These are phyloP conservation scores for Urechis unicinctus DNA, from an alignment of 2,888 invertebrate species.

Conservation along the genomic window DNA sequence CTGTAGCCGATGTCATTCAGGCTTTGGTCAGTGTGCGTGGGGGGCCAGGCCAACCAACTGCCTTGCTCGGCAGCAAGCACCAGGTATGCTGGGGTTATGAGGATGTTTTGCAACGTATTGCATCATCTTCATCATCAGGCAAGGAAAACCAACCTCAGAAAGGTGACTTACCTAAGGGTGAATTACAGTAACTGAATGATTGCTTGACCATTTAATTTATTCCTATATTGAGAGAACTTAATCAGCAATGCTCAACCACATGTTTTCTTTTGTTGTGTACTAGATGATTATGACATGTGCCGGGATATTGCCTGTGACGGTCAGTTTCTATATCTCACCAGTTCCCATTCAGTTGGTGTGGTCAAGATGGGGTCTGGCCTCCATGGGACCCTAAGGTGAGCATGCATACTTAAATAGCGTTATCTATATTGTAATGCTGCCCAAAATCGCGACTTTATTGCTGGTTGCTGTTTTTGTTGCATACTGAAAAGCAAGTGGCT, in stretches of 20 bases:
- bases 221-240: background rate
- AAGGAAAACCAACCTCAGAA: too few species aligned
- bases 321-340: constrained; percentile 44
- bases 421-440: too few species aligned
- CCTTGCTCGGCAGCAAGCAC: constrained; percentile 27
- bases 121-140: too few species aligned
- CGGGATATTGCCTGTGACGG: constrained; percentile 45
- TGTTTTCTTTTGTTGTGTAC: too few species aligned
- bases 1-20: constrained; percentile 35
- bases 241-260: too few species aligned
- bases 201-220: background rate
- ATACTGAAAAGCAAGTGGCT: too few species aligned
- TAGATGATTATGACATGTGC: constrained; percentile 34
- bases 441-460: too few species aligned
- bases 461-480: too few species aligned
- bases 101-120: constrained; percentile 30
- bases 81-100: constrained; percentile 45
- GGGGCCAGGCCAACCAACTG: constrained; percentile 31
- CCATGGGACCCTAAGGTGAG: constrained; percentile 44
- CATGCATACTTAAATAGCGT: background rate
- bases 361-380: constrained; percentile 48
- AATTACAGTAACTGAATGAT: too few species aligned
- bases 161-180: too few species aligned
- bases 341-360: constrained; percentile 39
- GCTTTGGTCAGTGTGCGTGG: constrained; percentile 39